Conservation (phyloP, 2,797 vertebrate genomes). For the Lacerta bilineata region DNA sequence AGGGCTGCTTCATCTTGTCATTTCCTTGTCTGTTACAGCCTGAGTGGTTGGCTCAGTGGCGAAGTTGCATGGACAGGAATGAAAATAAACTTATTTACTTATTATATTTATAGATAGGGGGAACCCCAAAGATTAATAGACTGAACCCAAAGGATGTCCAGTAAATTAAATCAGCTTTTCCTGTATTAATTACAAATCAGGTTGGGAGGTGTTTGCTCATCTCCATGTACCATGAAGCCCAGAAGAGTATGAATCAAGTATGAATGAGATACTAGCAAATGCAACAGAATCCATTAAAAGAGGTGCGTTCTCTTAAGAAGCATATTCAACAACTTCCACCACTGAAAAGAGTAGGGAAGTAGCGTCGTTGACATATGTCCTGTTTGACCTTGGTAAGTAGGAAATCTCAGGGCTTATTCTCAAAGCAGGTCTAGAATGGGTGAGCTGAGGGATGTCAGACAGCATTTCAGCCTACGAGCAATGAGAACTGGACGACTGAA, state of each 20-base stretch:
- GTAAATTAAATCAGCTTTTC: background rate
- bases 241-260: no score
- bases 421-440: no score
- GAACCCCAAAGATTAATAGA: background rate
- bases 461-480: background rate
- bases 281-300: background rate
- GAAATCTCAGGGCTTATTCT: background rate
- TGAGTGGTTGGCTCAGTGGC: background rate
- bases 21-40: conserved; percentile 13
- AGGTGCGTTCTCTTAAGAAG: no score
- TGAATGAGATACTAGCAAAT: background rate
- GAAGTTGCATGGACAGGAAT: background rate
- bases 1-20: conserved; percentile 28
- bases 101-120: background rate
- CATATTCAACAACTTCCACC: background rate
- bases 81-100: conserved; percentile 20
- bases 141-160: background rate
- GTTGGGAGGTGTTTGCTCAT: background rate
- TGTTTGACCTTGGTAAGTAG: background rate
- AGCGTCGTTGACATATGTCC: background rate
- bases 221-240: background rate
- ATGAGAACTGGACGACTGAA: no score
- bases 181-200: background rate
- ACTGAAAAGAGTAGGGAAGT: background rate
- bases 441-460: background rate